Evolutionary conservation across 2,888 invertebrate species (phyloP), one percentile per base, ranked within the genome.

Genomic region (Pyrgus malvae): DNA sequence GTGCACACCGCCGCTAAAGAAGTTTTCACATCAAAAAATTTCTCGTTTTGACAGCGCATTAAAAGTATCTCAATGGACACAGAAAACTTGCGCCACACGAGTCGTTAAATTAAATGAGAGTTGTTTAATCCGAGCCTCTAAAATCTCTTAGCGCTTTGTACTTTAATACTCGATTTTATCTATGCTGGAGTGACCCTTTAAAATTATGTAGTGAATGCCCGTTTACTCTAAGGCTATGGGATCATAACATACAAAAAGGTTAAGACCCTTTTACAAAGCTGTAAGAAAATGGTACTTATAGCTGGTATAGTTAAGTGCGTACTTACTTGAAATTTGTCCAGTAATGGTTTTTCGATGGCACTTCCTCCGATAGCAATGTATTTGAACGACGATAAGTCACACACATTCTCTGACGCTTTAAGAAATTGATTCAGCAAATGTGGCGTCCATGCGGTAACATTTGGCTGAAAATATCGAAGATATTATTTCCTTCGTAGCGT

Each of bases 381-480:
- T 68, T 69, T 75, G 68, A 83, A 80, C 57, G 69, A 76, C 44
- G 78, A 73, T 64, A 83, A 67, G 69, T 82, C 78, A 67, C 78
- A 78, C 58, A 69, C 66, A 57, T 74, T 72, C 65, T 74, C 72
- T 44, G 74, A 76, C 50, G 67, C 71, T 54, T 66, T 65, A 55
- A 80, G 54, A 61, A 83, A 80, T 67, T 74, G 73, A 40, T 70
- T 72, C 53, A 82, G 64, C 65, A 80, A 62, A 68, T 69, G 75
- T 49, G 79, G 78, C 53, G 76, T 72, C 70, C 76, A 80, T n/a
- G 70, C 76, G 5, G 80, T 77, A 41, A 60, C 66, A 35, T 68
- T 64, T 21, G 80, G 80, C 77, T 80, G 74, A 67, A 78, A 78
- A 50, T 29, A 53, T 45, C 19, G 29, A 2, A 29, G 37, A 51